Conservation (phyloP, 2,113 vertebrate species). For the Solea solea region DNA sequence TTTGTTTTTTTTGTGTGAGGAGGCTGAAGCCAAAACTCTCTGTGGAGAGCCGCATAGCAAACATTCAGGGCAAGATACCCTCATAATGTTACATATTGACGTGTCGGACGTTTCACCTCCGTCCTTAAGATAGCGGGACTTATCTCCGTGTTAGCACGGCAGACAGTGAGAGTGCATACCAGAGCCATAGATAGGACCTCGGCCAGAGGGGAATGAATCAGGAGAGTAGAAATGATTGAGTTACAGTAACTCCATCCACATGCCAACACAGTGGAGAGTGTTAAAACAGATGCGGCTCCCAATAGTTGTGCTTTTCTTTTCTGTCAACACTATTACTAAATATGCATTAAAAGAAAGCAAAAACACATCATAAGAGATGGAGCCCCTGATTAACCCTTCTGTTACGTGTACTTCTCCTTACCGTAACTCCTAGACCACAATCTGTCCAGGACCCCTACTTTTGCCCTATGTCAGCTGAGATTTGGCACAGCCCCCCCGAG, state of each 20-base stretch:
- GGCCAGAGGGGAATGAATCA: constrained; percentile 17
- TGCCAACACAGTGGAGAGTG: constrained; percentile 28
- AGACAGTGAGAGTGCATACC: constrained; percentile 36
- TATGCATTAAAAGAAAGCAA: no score
- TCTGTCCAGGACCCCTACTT: no score
- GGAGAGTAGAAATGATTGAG: constrained; percentile 21
- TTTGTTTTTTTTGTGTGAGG: constrained; percentile 41
- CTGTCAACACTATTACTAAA: background rate
- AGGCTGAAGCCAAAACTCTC: constrained; percentile 35
- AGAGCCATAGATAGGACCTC: constrained; percentile 43
- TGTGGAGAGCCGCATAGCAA: constrained; percentile 32
- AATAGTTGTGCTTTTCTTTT: background rate
- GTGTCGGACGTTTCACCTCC: constrained; percentile 41
- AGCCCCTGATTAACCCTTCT: no score
- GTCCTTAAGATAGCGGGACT: constrained; percentile 18
- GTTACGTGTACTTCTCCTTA: no score
- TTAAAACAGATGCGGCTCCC: constrained; percentile 43
- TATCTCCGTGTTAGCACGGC: constrained; percentile 16
- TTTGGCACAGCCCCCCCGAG: no score
- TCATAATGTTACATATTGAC: constrained; percentile 47
- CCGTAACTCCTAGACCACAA: no score
- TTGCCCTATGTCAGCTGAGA: no score
- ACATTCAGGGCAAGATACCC: constrained; percentile 31
- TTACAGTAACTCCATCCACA: constrained; percentile 63
- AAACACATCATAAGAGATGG: background rate